Base-by-base conservation (phyloP, 2,888 invertebrate genomes). In the Conus canariensis region DNA sequence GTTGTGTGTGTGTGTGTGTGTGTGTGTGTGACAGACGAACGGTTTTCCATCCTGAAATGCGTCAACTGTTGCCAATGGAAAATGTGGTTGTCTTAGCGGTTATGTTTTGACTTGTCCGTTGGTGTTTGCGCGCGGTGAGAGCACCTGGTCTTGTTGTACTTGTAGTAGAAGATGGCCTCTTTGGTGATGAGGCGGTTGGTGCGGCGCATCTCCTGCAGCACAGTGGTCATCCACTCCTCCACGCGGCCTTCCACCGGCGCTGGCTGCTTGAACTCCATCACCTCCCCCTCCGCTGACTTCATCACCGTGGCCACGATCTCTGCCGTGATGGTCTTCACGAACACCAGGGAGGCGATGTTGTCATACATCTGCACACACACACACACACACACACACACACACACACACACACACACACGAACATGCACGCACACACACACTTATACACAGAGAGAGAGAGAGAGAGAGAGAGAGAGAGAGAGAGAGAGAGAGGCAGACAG, bases 201-300 rank as follows among this genome's bases (percentile, higher is more conserved):
- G 86, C 96, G 96, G 77, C 98, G 97, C 98, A 99, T 99, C 96
- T 98, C 98, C 8, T 96, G 96, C 30, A 98, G 97, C 7, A 98
- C 98, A 67, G 97, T 97, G 93, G 98, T 98, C 98, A 99, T 98
- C 98, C 99, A 99, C 93, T 98, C 97, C 96, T 99, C 99, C 0
- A 98, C 98, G 92, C 98, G 97, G 0, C 98, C 98, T 93, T 98
- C 97, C 0, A 98, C 97, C 89, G 97, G 96, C 0, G 98, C 98
- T 0, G 97, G 95, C 91, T 97, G 96, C 30, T 97, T 97, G 95
- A 98, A 98, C 87, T 98, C 97, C 98, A 99, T 98, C 87, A 97
- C 96, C 97, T 99, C 99, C 82, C 97, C 97, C 96, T 99, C 99
- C 90, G 97, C 97, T 0, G 98, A 98, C 92, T 98, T 97, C 98